Evolutionary conservation across 2,888 invertebrate species (phyloP).

Genomic region (Drosophila setosimentum): DNA sequence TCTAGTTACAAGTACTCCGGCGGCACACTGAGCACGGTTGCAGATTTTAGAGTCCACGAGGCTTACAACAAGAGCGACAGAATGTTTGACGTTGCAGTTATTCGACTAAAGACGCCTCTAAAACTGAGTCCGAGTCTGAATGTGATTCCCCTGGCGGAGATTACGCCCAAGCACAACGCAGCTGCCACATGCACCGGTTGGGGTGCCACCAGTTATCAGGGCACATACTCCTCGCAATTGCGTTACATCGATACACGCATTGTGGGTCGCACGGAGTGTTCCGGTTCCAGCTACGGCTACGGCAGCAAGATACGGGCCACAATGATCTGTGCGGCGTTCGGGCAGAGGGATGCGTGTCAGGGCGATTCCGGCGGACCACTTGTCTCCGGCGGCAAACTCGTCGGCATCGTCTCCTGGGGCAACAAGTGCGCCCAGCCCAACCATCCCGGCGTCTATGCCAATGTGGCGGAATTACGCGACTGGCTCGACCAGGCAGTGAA

Average conservation of each 20-base stretch:
- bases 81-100: constrained; percentile 50
- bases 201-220: constrained; percentile 47
- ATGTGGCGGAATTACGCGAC: constrained; percentile 62
- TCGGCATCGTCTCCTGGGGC: constrained; percentile 83
- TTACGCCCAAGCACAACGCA: constrained; percentile 36
- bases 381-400: constrained; percentile 59
- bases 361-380: constrained; percentile 83
- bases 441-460: constrained; percentile 79
- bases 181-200: constrained; percentile 53
- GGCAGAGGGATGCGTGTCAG: constrained; percentile 76
- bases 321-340: constrained; percentile 76
- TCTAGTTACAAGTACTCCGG: constrained; percentile 37
- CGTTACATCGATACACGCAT: constrained; percentile 50
- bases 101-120: constrained; percentile 40
- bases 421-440: constrained; percentile 64
- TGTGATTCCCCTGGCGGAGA: constrained; percentile 47
- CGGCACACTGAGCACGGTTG: constrained; percentile 33
- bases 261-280: constrained; percentile 81
- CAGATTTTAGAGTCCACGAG: constrained; percentile 42
- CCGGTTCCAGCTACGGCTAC: constrained; percentile 83
- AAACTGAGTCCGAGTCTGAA: constrained; percentile 38
- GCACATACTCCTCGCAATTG: constrained; percentile 28
- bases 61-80: constrained; percentile 17
- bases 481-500: constrained; percentile 61
- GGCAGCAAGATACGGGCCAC: constrained; percentile 49